A percentile compares a stretch with the other conserved stretches of the same genome.
Conservation (phyloP, 2,797 vertebrate genomes). For the Pseudotriccus pelzelni region DNA sequence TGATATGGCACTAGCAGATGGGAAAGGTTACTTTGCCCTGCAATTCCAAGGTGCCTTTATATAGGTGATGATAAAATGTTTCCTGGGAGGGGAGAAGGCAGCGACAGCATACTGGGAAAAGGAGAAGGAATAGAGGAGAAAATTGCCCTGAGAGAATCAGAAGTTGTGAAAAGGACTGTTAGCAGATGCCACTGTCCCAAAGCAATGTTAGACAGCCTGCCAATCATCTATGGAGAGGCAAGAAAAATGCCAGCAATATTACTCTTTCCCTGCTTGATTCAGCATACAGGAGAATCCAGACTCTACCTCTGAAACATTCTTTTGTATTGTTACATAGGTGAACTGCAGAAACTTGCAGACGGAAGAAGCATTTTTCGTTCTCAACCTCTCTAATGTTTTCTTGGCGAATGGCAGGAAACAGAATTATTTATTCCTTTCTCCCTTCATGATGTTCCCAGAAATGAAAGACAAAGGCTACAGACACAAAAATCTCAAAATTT, state of each 20-base stretch:
- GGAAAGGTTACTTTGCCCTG: neutral
- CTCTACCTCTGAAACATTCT: neutral
- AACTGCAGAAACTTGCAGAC: neutral
- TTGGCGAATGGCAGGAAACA: neutral
- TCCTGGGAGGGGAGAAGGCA: neutral
- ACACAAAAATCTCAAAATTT: neutral
- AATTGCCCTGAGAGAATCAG: neutral
- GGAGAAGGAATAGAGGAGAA: neutral
- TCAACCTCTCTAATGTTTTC: neutral
- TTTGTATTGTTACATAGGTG: neutral
- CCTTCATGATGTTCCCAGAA: neutral
- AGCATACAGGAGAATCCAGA: neutral
- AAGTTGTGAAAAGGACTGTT: neutral
- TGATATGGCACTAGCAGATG: neutral
- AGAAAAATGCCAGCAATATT: neutral
- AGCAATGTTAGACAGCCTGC: neutral
- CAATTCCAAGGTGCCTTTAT: neutral
- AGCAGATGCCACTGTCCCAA: neutral
- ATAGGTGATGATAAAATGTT: neutral
- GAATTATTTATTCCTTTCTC: neutral
- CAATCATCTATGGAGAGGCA: neutral
- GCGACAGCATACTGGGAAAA: neutral
- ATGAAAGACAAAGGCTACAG: neutral
- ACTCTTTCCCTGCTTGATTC: neutral
- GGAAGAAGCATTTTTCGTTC: neutral